These are phyloP conservation scores for Hecatera dysodea DNA, from an alignment of 2,888 invertebrate species.

Conservation along the genomic window DNA sequence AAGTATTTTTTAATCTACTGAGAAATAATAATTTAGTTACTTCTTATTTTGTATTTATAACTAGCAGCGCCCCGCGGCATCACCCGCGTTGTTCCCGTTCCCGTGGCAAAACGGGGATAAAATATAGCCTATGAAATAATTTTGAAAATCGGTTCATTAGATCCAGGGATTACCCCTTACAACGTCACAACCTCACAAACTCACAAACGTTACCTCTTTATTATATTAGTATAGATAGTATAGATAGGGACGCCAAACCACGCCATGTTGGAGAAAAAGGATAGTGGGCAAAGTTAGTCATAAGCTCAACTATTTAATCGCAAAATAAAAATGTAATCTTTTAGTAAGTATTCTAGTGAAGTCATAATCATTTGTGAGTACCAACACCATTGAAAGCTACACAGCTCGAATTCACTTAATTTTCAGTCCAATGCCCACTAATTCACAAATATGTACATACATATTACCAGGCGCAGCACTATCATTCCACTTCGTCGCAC, in stretches of 20 bases:
- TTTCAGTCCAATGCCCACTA: constrained; percentile 3
- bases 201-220: too few species aligned
- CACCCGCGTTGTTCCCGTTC: too few species aligned
- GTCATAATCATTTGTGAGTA: background rate
- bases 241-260: too few species aligned
- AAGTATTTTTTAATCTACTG: background rate
- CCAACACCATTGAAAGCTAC: background rate
- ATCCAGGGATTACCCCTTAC: too few species aligned
- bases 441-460: constrained; percentile 16
- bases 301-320: background rate
- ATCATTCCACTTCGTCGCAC: constrained; percentile 33
- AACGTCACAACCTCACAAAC: too few species aligned
- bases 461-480: constrained; percentile 1
- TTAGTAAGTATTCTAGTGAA: background rate
- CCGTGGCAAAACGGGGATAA: too few species aligned
- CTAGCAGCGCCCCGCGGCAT: too few species aligned
- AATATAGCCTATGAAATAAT: too few species aligned
- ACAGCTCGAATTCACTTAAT: background rate
- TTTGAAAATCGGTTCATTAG: too few species aligned
- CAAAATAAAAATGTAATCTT: background rate
- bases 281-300: background rate
- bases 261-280: too few species aligned
- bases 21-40: background rate
- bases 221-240: too few species aligned
- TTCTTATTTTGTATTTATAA: background rate